Percentiles rank a stretch among this genome's conserved stretches.
These are phyloP conservation scores for Ephialtes manifestator DNA, from an alignment of 2,888 invertebrate genomes.

Conservation along the genomic window DNA sequence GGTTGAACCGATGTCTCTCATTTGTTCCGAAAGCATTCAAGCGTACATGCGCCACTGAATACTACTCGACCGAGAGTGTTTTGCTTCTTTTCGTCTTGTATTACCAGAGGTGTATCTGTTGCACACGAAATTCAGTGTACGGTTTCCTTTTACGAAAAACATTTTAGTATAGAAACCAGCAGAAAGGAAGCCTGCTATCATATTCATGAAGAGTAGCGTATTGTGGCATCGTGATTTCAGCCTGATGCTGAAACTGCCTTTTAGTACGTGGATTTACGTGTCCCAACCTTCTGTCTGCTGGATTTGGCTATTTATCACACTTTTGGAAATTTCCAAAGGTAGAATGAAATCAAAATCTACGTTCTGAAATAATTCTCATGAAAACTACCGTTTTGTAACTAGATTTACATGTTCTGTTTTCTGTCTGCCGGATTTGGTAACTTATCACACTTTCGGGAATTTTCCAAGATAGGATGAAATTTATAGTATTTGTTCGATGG, in stretches of 20 bases:
- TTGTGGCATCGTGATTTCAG: neutral
- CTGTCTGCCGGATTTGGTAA: too few relatives aligned
- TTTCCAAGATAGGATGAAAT: too few relatives aligned
- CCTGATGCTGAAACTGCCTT: neutral
- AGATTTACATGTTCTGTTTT: too few relatives aligned
- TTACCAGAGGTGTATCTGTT: conserved; percentile 1
- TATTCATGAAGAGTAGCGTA: conserved; percentile 3
- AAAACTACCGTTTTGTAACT: too few relatives aligned
- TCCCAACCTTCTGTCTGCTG: neutral
- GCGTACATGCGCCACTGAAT: conserved; percentile 36
- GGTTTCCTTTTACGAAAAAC: neutral
- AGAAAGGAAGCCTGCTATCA: neutral
- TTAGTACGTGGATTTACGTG: neutral
- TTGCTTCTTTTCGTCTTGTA: conserved; percentile 7
- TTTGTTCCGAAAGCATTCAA: conserved; percentile 59
- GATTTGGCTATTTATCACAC: too few relatives aligned
- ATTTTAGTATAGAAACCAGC: neutral
- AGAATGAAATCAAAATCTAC: too few relatives aligned
- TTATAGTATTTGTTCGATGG: too few relatives aligned
- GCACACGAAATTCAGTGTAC: neutral
- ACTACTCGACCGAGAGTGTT: conserved; percentile 51
- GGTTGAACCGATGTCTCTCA: conserved; percentile 56
- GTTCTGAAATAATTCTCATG: too few relatives aligned
- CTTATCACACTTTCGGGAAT: too few relatives aligned
- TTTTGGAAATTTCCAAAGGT: too few relatives aligned